These are phyloP conservation scores for Caracal caracal DNA, from an alignment of 2,113 vertebrate genomes.

Conservation along the genomic window DNA sequence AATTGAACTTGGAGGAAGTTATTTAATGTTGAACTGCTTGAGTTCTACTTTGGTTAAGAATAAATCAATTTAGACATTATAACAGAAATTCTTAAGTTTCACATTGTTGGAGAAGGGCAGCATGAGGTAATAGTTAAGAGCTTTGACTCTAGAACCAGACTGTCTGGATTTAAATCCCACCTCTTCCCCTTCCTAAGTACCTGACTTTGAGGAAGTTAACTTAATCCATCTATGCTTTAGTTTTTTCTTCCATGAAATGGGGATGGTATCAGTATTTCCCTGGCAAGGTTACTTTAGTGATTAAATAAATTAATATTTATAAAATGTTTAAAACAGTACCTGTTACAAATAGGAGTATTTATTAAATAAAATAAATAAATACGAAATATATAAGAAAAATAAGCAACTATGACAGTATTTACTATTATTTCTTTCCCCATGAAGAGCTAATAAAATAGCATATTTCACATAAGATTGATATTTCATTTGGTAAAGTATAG, in stretches of 20 bases:
- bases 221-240: not conserved
- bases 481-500: conserved; percentile 42
- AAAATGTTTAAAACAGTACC: not conserved
- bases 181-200: not conserved
- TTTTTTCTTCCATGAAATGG: conserved; percentile 39
- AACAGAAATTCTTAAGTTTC: not conserved
- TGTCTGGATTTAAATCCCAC: not conserved
- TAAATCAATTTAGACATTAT: not conserved
- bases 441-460: not conserved
- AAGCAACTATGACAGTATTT: not conserved
- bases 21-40: not conserved
- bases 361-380: conserved; percentile 37
- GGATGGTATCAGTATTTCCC: conserved; percentile 4
- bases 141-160: not conserved
- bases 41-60: conserved; percentile 21
- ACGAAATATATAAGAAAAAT: not conserved
- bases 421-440: not conserved
- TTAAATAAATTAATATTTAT: conserved; percentile 51
- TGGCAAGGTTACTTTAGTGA: not conserved
- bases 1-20: conserved; percentile 17
- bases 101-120: not conserved
- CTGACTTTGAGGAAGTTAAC: conserved; percentile 5
- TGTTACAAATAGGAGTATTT: not conserved
- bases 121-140: not conserved
- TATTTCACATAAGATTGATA: not conserved